These are phyloP conservation scores for Accipiter virgatus DNA, from an alignment of 2,113 vertebrate genomes.

Conservation along the genomic window DNA sequence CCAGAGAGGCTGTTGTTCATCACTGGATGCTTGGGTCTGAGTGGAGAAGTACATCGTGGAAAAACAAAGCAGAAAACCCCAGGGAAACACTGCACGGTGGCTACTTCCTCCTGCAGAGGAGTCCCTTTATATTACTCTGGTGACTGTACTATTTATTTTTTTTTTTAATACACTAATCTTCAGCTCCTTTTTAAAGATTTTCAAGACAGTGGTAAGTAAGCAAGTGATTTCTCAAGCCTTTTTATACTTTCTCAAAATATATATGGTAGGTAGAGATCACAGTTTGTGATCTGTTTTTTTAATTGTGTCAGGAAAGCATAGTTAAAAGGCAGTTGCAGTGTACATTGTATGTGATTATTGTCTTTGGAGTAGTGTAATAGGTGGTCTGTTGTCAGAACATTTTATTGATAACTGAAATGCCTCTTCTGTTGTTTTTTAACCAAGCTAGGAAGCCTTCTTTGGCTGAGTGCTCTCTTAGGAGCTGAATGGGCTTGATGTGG, in stretches of 20 bases:
- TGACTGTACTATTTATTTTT: not conserved
- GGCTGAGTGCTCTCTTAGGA: not conserved
- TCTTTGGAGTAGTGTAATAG: not conserved
- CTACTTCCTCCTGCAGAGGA: not conserved
- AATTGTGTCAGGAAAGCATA: not conserved
- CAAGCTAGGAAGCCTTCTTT: not conserved
- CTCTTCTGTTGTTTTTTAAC: not conserved
- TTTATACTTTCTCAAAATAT: not conserved
- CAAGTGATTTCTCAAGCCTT: not conserved
- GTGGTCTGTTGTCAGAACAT: not conserved
- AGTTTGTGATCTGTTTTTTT: not conserved
- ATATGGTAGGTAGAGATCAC: not conserved
- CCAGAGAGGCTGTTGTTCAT: not conserved
- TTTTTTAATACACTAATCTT: not conserved
- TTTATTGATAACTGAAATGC: not conserved
- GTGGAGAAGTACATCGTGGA: not conserved
- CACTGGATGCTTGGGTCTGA: not conserved
- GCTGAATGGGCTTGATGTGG: not conserved
- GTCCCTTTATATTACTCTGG: not conserved
- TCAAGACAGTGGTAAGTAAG: constrained; percentile 24
- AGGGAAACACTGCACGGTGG: not conserved
- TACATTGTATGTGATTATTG: not conserved
- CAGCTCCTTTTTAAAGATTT: not conserved
- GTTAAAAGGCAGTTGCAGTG: not conserved
- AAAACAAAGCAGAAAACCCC: not conserved